Evolutionary conservation across 2,797 vertebrate genomes (phyloP).

Genomic region (Sebastes baramenuke): DNA sequence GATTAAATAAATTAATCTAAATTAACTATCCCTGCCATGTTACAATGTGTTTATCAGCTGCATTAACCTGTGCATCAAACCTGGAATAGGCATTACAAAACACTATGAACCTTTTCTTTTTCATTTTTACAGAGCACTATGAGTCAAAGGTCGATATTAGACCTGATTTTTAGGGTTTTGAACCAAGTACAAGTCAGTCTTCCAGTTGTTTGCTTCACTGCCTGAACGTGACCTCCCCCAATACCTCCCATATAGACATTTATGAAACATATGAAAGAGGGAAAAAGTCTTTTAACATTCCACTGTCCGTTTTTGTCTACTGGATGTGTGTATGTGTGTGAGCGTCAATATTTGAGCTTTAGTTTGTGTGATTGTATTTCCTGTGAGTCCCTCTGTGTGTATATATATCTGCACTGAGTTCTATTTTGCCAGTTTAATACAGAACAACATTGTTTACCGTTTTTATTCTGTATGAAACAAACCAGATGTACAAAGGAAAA

Average conservation of each 20-base stretch:
- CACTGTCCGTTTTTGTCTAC: slow-evolving; percentile 62
- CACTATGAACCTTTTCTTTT: background rate
- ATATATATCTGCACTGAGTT: slow-evolving; percentile 67
- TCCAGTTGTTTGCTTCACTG: slow-evolving; percentile 47
- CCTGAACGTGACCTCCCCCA: slow-evolving; percentile 58
- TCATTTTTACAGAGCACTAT: background rate
- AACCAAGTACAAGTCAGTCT: slow-evolving; percentile 41
- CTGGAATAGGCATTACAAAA: slow-evolving; percentile 19
- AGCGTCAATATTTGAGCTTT: slow-evolving; percentile 54
- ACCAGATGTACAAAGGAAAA: slow-evolving; percentile 67
- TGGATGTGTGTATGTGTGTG: slow-evolving; percentile 48
- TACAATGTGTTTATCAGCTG: background rate
- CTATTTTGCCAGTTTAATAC: slow-evolving; percentile 71
- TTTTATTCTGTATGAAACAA: slow-evolving; percentile 74
- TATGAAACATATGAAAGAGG: slow-evolving; percentile 51
- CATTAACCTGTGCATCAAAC: slow-evolving; percentile 32
- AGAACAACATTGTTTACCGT: slow-evolving; percentile 66
- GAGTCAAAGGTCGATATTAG: background rate
- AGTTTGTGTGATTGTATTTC: slow-evolving; percentile 67
- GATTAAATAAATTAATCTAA: background rate
- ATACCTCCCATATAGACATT: slow-evolving; percentile 14
- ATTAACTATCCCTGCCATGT: background rate
- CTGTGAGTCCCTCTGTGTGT: slow-evolving; percentile 61
- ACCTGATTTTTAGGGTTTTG: background rate
- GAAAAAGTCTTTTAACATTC: slow-evolving; percentile 65